Evolutionary conservation across 1,140 invertebrate species (phyloP), one percentile per base, ranked within the genome.

Genomic region (Paracyclopina nana): DNA sequence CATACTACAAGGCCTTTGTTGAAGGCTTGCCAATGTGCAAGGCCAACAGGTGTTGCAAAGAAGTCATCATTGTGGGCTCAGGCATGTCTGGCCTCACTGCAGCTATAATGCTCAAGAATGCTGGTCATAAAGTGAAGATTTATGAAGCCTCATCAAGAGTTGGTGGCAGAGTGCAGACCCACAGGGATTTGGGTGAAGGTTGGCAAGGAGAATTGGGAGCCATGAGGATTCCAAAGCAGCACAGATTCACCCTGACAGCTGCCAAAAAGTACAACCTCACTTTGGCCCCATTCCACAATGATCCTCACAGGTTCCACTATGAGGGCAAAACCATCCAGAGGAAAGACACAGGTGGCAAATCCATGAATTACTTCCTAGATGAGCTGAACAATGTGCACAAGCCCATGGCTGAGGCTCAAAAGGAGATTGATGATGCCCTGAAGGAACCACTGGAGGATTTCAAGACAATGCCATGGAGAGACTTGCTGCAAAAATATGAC

Each of bases 401-500:
- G n/a, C n/a, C n/a, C n/a, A n/a, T n/a, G n/a, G n/a, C n/a, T n/a
- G n/a, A n/a, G n/a, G n/a, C n/a, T n/a, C n/a, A n/a, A n/a, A n/a
- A n/a, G n/a, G n/a, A n/a, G n/a, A n/a, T 38, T n/a, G 34, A 16
- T 2, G 9, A 38, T 38, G 34, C 34, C 9, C 34, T 38, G 9
- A 38, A 38, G 34, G n/a, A 38, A 38, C 34, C 34, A 4, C 20
- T 20, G 34, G 14, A 38, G 14, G 34, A 38, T 9, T 20, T 38
- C 20, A n/a, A 38, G 34, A 4, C 4, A n/a, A 38, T 38, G 34
- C 14, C 14, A 38, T 38, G 34, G 34, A 20, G 20, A 20, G 34
- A 38, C 20, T 38, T 38, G n/a, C 8, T 38, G 34, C n/a, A n/a
- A n/a, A 38, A 38, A 38, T 38, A 38, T 38, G 34, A 38, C 8